Evolutionary conservation across 1,140 invertebrate species (phyloP), one percentile per base, ranked within the genome.

Genomic region (Solen grandis): DNA sequence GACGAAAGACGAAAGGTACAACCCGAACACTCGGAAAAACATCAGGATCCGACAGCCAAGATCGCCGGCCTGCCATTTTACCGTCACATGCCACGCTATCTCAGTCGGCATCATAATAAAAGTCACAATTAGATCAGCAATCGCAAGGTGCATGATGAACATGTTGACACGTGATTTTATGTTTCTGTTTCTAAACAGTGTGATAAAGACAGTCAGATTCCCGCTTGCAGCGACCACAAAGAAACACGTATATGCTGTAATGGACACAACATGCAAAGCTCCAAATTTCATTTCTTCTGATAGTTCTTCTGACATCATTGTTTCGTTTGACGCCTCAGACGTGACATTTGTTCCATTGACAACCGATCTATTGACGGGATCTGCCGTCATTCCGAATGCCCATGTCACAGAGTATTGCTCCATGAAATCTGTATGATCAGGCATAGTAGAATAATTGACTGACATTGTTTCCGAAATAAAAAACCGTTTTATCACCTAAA

Each of bases 151-250:
- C 52, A 95, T 94, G 84, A 97, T 96, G 91, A 96, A 94, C 29
- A 96, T 87, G 59, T 95, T 95, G 41, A 96, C 95, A n/a, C 95
- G 90, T 0, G 95, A 95, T 85, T 95, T 96, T 36, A 95, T 87
- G 73, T 95, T 93, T 14, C 95, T 92, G n/a, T 94, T 95, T 27
- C 94, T 92, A 59, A 95, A 93, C 1, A 97, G 91, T 1, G 95
- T 95, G 1, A 95, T 92, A 84, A 97, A 96, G 13, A 97, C 95
- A 0, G 94, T 94, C 0, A 96, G 88, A 90, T 98, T 98, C 46
- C 96, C 97, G 59, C 95, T 93, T 3, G 96, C 95, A 2, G 97
- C 97, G 83, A 98, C 93, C 84, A 97, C 93, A 94, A 98, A 96
- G 69, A 98, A 93, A 65, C 96, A 94, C 90, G 95, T 96, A 85